Evolutionary conservation across 2,797 vertebrate genomes (phyloP).

Genomic region (Onychomys torridus): DNA sequence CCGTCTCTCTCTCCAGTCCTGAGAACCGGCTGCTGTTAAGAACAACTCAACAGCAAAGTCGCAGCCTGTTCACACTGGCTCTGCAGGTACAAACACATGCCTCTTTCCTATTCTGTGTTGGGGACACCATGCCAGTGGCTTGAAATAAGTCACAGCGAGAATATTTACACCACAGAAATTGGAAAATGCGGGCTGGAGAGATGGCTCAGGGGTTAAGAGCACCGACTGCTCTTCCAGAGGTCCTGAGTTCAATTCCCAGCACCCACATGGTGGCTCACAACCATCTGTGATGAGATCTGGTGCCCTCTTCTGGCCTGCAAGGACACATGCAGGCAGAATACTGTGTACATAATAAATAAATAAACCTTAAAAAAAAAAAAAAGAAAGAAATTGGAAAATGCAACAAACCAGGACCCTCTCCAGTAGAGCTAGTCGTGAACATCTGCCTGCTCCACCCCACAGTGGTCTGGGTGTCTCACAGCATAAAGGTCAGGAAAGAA

Average conservation of each 20-base stretch:
- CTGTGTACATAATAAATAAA: too few relatives aligned
- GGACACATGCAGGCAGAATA: too few relatives aligned
- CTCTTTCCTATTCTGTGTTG: not conserved
- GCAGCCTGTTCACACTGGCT: fast-evolving
- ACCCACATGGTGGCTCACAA: too few relatives aligned
- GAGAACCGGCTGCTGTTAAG: not conserved
- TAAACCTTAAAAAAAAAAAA: too few relatives aligned
- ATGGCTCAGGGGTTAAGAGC: too few relatives aligned
- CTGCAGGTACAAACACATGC: fast-evolving
- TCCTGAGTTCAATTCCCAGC: too few relatives aligned
- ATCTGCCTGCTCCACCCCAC: not conserved
- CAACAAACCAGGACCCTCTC: not conserved
- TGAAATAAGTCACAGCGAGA: not conserved
- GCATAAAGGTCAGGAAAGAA: not conserved
- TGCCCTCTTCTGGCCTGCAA: too few relatives aligned
- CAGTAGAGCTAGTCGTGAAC: not conserved
- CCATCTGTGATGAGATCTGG: too few relatives aligned
- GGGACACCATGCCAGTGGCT: not conserved
- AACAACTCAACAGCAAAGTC: too few relatives aligned
- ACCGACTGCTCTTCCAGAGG: too few relatives aligned
- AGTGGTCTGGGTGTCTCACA: not conserved
- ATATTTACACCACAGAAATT: not conserved
- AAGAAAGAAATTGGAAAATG: too few relatives aligned
- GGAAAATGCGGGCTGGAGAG: too few relatives aligned
- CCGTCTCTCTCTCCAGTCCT: not conserved